These are phyloP conservation scores for Stomatorhinus ivindoensis DNA, from an alignment of 2,113 vertebrate genomes.

Conservation along the genomic window DNA sequence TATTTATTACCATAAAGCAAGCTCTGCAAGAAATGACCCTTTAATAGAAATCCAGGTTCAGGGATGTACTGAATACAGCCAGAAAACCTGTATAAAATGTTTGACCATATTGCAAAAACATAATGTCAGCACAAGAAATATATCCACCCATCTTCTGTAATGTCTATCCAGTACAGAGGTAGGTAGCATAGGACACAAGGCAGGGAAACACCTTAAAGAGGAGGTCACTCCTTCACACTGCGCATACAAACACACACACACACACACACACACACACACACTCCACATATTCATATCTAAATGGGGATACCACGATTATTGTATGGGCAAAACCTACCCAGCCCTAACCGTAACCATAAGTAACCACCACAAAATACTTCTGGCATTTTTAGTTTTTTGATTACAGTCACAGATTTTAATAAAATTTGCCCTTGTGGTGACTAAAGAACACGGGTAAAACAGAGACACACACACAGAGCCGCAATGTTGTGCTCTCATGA, in stretches of 20 bases:
- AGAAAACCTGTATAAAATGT: background rate
- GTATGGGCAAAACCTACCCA: background rate
- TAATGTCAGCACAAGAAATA: background rate
- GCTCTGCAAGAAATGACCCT: background rate
- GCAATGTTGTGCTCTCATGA: background rate
- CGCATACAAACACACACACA: background rate
- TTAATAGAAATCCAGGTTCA: background rate
- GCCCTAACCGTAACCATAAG: background rate
- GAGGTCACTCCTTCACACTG: background rate
- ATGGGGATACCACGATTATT: background rate
- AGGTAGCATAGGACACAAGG: background rate
- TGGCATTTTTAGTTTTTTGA: background rate
- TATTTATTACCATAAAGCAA: background rate
- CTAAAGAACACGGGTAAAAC: background rate
- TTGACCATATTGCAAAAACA: background rate
- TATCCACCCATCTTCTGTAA: background rate
- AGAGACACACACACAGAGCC: background rate
- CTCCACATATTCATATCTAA: background rate
- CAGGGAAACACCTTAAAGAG: background rate
- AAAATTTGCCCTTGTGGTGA: background rate
- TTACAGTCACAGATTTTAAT: background rate
- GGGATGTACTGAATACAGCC: background rate
- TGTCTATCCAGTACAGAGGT: background rate
- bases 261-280: background rate
- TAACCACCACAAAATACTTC: background rate